Percentiles rank a stretch among this genome's conserved stretches.
Conservation (phyloP, 2,113 vertebrate species). For the Chionomys nivalis region DNA sequence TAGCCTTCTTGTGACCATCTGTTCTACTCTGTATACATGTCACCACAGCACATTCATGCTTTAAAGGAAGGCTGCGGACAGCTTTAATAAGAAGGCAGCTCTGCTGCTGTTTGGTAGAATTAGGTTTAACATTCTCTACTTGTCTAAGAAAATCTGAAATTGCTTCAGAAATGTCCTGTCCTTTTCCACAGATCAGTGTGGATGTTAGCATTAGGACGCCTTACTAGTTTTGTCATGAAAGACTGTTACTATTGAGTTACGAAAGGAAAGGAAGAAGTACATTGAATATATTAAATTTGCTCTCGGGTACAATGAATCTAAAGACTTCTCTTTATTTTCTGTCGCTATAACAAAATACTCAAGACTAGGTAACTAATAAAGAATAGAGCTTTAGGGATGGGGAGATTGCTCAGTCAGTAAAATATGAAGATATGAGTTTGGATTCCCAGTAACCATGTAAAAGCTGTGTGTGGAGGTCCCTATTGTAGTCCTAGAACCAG, state of each 20-base stretch:
- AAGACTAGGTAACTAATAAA: neutral
- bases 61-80: fast-evolving
- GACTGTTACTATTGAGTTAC: neutral
- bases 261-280: neutral
- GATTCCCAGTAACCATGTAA: neutral
- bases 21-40: fast-evolving
- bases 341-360: neutral
- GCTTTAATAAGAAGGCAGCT: neutral
- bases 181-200: neutral
- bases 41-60: neutral
- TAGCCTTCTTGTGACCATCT: neutral
- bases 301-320: neutral
- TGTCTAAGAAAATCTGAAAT: neutral
- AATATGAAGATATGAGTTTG: neutral
- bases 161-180: neutral
- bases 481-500: neutral
- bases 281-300: neutral
- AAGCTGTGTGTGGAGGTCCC: neutral
- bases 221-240: neutral
- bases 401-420: neutral
- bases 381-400: neutral
- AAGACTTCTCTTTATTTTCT: neutral
- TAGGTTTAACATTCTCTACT: neutral
- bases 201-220: neutral
- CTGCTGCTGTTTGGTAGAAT: neutral